Evolutionary conservation across 2,888 invertebrate genomes (phyloP), one percentile per base, ranked within the genome.

Genomic region (Drosophila histrio): DNA sequence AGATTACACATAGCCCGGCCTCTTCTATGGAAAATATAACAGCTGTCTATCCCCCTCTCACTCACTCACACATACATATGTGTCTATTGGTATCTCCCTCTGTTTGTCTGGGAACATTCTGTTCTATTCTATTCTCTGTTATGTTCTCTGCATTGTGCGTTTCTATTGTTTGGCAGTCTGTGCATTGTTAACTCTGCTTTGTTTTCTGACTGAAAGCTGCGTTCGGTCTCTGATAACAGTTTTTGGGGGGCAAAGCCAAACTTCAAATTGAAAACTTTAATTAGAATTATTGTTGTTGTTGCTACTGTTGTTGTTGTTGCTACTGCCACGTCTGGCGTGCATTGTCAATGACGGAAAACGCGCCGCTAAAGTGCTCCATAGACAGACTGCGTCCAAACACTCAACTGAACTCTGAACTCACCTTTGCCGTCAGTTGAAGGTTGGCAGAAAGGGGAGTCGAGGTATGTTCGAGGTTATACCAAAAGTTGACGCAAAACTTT

Each of bases 191-290:
- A 49, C 47, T 65, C 57, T 32, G 62, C 79, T 75, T 84, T 81
- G 84, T 79, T 79, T 83, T 67, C 76, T 52, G 41, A 67, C 39
- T 52, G 38, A 63, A 54, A 64, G 63, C 77, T 79, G 73, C 71
- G 68, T 57, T 67, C 71, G 68, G 53, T 67, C 63, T 61, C 66
- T 82, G 83, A 79, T 84, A 83, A 78, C 87, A 84, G 63, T 68
- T 71, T 70, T 67, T 63, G 75, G 59, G 39, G 60, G 57, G 56
- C 52, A 43, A 17, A 44, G 61, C 67, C 71, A 73, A 88, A 85
- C 81, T 85, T 88, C 70, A 85, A 85, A 85, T 85, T 88, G 88
- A 85, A 88, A 85, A 85, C 84, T 88, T 85, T 85, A 86, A 85
- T 88, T 85, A 85, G 87, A 85, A 85, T 80, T 83, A 78, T 88